Base-by-base conservation (phyloP, 2,888 invertebrate species). In the Sycophila texana region DNA sequence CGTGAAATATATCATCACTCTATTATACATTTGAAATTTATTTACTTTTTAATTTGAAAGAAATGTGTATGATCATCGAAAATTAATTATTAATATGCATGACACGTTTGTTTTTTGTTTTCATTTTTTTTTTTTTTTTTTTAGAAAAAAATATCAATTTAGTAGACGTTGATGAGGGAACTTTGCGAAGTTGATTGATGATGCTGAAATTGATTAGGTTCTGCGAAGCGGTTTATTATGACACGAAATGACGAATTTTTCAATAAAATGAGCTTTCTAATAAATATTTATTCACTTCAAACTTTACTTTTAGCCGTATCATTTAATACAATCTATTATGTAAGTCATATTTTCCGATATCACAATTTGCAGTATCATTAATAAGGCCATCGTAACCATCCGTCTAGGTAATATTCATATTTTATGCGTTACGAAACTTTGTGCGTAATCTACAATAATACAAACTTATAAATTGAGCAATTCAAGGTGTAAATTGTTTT, bases 291-390 rank as follows among this genome's bases (percentile, higher is more conserved):
- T 65, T 47, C 55, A 20, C 39, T 39, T 20, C 14, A 72, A 72
- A 61, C 51, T 61, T 60, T 14, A 16, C 63, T 12, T 18, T 63
- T 61, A 60, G 16, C 30, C 39, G 13, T 63, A 39, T 63, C 73
- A 53, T 63, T 22, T 39, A 30, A 14, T 65, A 30, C 39, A 20
- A 73, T 65, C 63, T 73, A 65, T 73, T 74, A 74, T 74, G 58
- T 74, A 74, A 74, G n/a, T 49, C 26, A 30, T 10, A 20, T 60
- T 26, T 67, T 66, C 53, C 51, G 26, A 67, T 58, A 67, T 58
- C 5, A 20, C 49, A 20, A 66, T n/a, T 12, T 14, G 4, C 39
- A 58, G 51, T n/a, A 73, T 73, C 10, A 63, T 51, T 53, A 53
- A 68, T 61, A 55, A n/a, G n/a, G 14, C 26, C 51, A 58, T 72